phyloP scores from a whole-genome alignment of 2,113 vertebrate genomes.

The Furnarius figulus region DNA sequence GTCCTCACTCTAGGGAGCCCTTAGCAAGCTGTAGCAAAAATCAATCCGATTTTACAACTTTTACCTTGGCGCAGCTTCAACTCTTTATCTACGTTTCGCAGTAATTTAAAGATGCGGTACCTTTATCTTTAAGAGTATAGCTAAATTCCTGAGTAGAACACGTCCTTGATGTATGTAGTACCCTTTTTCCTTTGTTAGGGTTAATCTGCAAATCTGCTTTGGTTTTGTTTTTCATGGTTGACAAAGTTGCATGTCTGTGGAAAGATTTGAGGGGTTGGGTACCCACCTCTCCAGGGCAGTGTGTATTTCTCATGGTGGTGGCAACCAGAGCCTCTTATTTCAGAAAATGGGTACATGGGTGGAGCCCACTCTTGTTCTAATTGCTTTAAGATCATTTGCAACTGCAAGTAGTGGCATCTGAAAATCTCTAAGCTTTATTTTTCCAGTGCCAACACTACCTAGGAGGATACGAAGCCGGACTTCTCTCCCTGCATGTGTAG shows the following conservation, averaged over 20 bases:
- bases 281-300: background rate
- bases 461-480: background rate
- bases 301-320: background rate
- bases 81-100: slow-evolving; percentile 61
- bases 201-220: background rate
- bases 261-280: background rate
- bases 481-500: accelerated
- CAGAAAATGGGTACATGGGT: accelerated
- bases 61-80: slow-evolving; percentile 73
- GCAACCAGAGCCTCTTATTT: background rate
- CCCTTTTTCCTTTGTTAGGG: background rate
- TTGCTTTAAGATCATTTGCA: background rate
- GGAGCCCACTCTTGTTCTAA: background rate
- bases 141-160: slow-evolving; percentile 21
- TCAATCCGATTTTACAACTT: slow-evolving; percentile 83
- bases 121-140: slow-evolving; percentile 50
- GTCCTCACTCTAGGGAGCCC: slow-evolving; percentile 76
- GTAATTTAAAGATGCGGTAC: slow-evolving; percentile 70
- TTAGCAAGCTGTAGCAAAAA: slow-evolving; percentile 80
- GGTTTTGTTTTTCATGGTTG: background rate
- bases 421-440: background rate
- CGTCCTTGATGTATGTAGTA: slow-evolving; percentile 51
- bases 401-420: background rate
- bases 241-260: background rate
- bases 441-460: background rate